Evolutionary conservation across 2,113 vertebrate species (phyloP), one percentile per base, ranked within the genome.

Genomic region (Pheucticus melanocephalus): DNA sequence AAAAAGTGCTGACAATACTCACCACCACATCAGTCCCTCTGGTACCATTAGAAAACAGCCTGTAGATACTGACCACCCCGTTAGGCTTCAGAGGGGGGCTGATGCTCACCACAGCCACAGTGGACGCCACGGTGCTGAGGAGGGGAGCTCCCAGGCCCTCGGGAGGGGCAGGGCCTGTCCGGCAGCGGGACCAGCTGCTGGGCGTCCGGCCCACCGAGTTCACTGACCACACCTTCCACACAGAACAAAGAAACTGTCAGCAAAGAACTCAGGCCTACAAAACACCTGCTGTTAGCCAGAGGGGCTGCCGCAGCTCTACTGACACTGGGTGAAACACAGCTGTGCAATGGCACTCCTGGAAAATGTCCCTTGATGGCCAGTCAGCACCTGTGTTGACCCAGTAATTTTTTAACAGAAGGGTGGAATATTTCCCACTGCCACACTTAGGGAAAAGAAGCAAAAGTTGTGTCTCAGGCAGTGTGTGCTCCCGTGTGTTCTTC

Each of bases 61-160:
- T 98, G 97, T 99, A 99, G 80, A 99, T 98, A 86, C 97, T 99
- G 94, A 99, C 70, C 24, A 99, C 93, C 20, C 99, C 99, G 0
- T 99, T 99, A 81, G 99, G 98, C 73, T 90, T 98, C 27, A 81
- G 80, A 12, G 99, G 99, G 63, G 98, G 95, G 11, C 64, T 98
- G 94, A 99, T 99, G 86, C 97, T 98, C 96, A 98, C 98, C 56
- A 99, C 97, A 2, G 98, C 99, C 45, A 98, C 98, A 4, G 99
- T 99, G 37, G 99, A 98, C 0, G 98, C 98, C 65, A 99, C 96
- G 0, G 16, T 96, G 28, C 97, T 95, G 69, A 99, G 98, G 25
- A 88, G 59, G 39, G 99, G 99, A 4, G 96, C 94, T 54, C 59
- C 73, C 64, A 99, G 88, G 18, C 98, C 99, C 94, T 99, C 98